phyloP scores from a whole-genome alignment of 2,888 invertebrate genomes.

The Hypomecis atomaria region DNA sequence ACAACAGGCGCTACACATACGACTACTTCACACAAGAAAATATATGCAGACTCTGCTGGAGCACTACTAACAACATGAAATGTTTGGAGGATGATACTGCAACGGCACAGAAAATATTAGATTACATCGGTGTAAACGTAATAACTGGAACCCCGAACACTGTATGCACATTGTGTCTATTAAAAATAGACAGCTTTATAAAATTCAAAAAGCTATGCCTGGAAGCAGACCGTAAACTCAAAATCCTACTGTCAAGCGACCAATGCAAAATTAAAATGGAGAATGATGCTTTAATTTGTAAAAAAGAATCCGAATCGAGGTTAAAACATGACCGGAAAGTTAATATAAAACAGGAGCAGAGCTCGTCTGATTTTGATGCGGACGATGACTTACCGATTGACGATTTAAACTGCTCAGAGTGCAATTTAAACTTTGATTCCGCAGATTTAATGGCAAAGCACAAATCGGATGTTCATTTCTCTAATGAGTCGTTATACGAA shows the following conservation, averaged over 20 bases:
- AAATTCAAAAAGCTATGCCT: slow-evolving; percentile 5
- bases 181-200: slow-evolving; percentile 3
- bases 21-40: slow-evolving; percentile 13
- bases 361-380: background rate
- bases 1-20: slow-evolving; percentile 1
- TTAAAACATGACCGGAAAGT: background rate
- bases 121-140: background rate
- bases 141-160: background rate
- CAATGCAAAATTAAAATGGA: background rate
- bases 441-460: background rate
- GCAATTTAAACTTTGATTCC: slow-evolving; percentile 4
- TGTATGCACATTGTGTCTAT: background rate
- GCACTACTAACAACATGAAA: background rate
- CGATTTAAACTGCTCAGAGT: background rate
- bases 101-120: background rate
- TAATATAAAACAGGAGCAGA: background rate
- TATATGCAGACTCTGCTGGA: slow-evolving; percentile 6
- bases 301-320: background rate
- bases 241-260: background rate
- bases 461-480: background rate
- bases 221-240: slow-evolving; percentile 4
- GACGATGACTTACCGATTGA: background rate
- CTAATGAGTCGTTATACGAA: background rate
- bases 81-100: background rate
- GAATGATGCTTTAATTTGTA: background rate